Base-by-base conservation (phyloP, 2,113 vertebrate genomes). In the Oreotrochilus melanogaster region DNA sequence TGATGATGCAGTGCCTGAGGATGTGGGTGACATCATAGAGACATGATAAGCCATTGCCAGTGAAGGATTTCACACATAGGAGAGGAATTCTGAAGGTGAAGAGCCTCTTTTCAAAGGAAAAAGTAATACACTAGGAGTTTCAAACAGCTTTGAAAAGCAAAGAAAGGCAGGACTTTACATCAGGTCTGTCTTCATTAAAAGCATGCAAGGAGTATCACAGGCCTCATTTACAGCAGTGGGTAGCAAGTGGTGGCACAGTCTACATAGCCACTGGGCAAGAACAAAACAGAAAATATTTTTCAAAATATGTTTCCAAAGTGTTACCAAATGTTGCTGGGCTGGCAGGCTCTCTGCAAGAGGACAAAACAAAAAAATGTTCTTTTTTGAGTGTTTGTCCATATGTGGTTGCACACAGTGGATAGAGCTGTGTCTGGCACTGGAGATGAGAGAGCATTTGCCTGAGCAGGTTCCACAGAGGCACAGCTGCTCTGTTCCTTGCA, bases 231-330 rank as follows among this genome's bases (percentile, higher is more conserved):
- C 16, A 83, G 67, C 78, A 91, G 64, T 10, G 69, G 65, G 65
- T 58, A 75, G 57, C 70, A 88, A 64, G 53, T 28, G n/a, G 90
- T 88, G 91, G 88, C 75, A 89, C 62, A 73, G 67, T 31, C 86
- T 93, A 5, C n/a, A 10, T 6, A 82, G 61, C 45, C 82, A 65
- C 62, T 5, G 8, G n/a, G 43, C 2, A 3, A 93, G 62, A 88
- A 43, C 47, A 62, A 88, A 95, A 80, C 67, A 94, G 81, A 88
- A 93, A 95, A 90, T 92, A 84, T 93, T 94, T 94, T 93, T 80
- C 88, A 76, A 70, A 92, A 76, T 83, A 4, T 66, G 57, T 73
- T 95, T 83, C 65, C 58, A 42, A 83, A 78, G 51, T n/a, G 17
- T 72, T 72, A 47, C 66, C 47, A 90, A 78, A 61, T 51, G 62